Evolutionary conservation across 1,140 invertebrate genomes (phyloP).

Genomic region (Aphelinus atriplicis): DNA sequence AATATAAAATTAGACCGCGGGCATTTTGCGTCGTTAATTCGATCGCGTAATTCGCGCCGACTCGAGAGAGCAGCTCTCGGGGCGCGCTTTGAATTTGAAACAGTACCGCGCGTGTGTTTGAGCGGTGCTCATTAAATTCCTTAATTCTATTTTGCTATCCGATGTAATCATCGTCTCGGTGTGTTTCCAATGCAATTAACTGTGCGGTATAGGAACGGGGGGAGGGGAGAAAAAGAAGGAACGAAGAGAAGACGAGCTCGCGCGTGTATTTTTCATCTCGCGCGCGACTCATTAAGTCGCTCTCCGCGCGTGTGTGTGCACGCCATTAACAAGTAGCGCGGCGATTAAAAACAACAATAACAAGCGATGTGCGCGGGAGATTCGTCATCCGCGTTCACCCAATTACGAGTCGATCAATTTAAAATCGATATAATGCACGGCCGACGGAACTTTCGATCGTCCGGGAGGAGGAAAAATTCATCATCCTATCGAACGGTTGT

Average conservation of each 20-base stretch:
- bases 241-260: too few species aligned
- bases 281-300: too few species aligned
- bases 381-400: constrained; percentile 5
- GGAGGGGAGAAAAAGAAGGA: background rate
- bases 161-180: background rate
- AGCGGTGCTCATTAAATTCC: background rate
- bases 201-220: background rate
- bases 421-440: background rate
- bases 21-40: constrained; percentile 13
- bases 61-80: too few species aligned
- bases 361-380: background rate
- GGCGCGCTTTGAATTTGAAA: constrained; percentile 24
- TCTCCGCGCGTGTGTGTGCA: background rate
- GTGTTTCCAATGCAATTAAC: constrained; percentile 15
- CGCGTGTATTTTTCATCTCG: too few species aligned
- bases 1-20: background rate
- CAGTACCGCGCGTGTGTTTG: background rate
- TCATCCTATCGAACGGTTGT: too few species aligned
- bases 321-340: constrained; percentile 22
- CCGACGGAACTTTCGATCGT: too few species aligned
- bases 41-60: constrained; percentile 19
- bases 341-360: constrained; percentile 22
- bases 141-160: constrained; percentile 18
- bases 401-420: background rate
- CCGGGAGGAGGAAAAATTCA: too few species aligned